A percentile compares a stretch with the other conserved stretches of the same genome.
Evolutionary conservation across 2,113 vertebrate species (phyloP).

Genomic region (Dryoscopus gambensis): DNA sequence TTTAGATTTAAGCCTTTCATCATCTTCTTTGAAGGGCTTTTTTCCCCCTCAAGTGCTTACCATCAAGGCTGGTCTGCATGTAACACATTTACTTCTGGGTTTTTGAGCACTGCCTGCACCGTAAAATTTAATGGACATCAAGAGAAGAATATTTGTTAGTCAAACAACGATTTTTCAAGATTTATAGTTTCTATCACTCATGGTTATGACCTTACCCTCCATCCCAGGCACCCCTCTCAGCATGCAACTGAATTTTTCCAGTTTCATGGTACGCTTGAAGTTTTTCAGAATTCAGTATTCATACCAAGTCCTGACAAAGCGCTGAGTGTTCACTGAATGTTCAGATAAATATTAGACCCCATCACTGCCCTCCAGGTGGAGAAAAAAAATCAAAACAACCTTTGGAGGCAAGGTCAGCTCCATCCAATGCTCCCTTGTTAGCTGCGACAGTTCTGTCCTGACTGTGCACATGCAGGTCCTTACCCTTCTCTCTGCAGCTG

Average conservation of each 20-base stretch:
- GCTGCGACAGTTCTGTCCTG: not conserved
- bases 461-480: not conserved
- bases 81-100: not conserved
- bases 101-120: not conserved
- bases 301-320: slow-evolving; percentile 53
- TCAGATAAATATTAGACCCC: slow-evolving; percentile 41
- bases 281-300: slow-evolving; percentile 58
- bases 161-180: slow-evolving; percentile 48
- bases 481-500: not conserved
- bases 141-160: slow-evolving; percentile 45
- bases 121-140: slow-evolving; percentile 56
- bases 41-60: not conserved
- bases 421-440: not conserved
- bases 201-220: slow-evolving; percentile 29
- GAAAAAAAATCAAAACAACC: slow-evolving; percentile 2
- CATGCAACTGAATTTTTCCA: slow-evolving; percentile 59
- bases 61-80: not conserved
- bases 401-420: slow-evolving; percentile 5
- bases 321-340: slow-evolving; percentile 27
- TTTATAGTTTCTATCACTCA: slow-evolving; percentile 54
- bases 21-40: not conserved
- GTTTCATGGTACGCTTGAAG: slow-evolving; percentile 49
- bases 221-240: slow-evolving; percentile 37
- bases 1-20: slow-evolving; percentile 5
- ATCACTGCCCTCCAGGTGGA: not conserved